These are phyloP conservation scores for Pelosia muscerda DNA, from an alignment of 2,888 invertebrate genomes.

Conservation along the genomic window DNA sequence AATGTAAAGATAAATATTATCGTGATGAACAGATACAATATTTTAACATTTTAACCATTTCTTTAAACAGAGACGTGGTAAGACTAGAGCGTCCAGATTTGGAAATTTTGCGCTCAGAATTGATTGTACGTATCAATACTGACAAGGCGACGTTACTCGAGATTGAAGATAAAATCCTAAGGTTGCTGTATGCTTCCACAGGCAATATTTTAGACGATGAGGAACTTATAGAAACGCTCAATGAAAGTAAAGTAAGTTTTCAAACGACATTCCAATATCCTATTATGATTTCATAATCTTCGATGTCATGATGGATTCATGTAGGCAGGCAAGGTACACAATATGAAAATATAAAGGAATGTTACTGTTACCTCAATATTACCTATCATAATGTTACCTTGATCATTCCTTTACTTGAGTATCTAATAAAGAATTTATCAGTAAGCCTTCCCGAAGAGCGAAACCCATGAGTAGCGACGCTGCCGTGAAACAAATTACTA, in stretches of 20 bases:
- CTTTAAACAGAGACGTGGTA: slow-evolving; percentile 90
- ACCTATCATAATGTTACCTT: no score
- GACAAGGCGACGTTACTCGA: slow-evolving; percentile 94
- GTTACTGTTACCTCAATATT: no score
- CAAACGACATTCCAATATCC: neutral
- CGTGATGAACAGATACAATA: neutral
- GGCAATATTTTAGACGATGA: slow-evolving; percentile 98
- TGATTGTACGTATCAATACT: slow-evolving; percentile 94
- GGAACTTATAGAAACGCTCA: slow-evolving; percentile 95
- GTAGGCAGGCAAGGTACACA: no score
- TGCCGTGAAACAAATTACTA: no score
- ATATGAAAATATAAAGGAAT: no score
- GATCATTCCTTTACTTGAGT: no score
- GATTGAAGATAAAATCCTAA: slow-evolving; percentile 96
- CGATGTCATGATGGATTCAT: no score
- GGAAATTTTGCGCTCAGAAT: slow-evolving; percentile 92
- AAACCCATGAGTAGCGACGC: no score
- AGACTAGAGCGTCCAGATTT: slow-evolving; percentile 95
- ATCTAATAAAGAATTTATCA: no score
- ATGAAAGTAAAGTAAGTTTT: slow-evolving; percentile 92
- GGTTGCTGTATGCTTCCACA: slow-evolving; percentile 92
- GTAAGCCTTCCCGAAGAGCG: no score
- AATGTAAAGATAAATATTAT: no score
- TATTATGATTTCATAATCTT: neutral
- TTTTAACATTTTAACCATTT: neutral